phyloP scores from a whole-genome alignment of 2,797 vertebrate genomes.

The Muscicapa striata region DNA sequence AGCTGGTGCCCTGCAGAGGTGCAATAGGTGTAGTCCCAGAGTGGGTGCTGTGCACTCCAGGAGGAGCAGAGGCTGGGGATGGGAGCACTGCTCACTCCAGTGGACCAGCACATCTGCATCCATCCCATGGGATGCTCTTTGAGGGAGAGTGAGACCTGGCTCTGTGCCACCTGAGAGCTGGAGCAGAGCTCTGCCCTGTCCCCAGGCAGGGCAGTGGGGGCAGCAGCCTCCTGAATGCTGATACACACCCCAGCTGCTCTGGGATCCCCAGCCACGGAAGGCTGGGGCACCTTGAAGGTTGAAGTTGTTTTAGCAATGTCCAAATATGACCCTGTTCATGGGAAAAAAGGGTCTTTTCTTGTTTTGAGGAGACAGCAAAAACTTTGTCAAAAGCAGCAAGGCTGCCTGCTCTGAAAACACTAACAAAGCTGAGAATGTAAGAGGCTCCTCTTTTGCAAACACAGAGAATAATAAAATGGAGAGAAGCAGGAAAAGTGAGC shows the following conservation, averaged over 20 bases:
- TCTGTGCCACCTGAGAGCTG: background rate
- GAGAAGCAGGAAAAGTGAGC: conserved; percentile 33
- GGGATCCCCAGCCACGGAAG: background rate
- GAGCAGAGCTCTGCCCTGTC: background rate
- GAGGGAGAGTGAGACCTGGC: background rate
- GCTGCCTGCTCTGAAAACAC: background rate
- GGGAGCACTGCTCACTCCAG: background rate
- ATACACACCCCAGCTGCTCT: background rate
- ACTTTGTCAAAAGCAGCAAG: background rate
- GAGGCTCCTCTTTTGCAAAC: conserved; percentile 44
- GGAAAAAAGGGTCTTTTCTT: background rate
- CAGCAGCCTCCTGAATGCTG: background rate
- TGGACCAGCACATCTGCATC: background rate
- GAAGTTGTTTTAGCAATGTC: background rate
- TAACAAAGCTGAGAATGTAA: background rate
- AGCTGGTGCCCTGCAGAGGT: background rate
- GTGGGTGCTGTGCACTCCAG: accelerated
- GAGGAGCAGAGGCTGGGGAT: background rate
- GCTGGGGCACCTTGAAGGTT: background rate
- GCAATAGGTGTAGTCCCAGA: background rate
- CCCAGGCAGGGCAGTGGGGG: background rate
- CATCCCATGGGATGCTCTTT: background rate
- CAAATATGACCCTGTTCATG: background rate
- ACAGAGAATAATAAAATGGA: conserved; percentile 8
- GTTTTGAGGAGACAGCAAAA: background rate